Conservation (phyloP, 2,888 invertebrate species). For the Steinernema scapterisci region DNA sequence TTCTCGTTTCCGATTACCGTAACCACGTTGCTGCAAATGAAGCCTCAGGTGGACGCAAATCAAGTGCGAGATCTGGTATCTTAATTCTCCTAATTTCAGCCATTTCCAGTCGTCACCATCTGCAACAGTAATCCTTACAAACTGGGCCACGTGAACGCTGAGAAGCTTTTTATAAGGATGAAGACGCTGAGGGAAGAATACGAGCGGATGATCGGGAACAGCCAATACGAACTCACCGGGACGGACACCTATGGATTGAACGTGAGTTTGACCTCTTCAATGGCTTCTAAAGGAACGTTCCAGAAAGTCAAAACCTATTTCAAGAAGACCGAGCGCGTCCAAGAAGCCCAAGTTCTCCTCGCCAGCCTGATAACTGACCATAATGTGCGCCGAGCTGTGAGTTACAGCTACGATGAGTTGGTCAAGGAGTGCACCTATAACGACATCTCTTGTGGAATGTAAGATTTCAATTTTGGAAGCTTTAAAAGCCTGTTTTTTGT, state of each 20-base stretch:
- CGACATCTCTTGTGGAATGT: slow-evolving; percentile 27
- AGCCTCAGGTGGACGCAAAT: slow-evolving; percentile 18
- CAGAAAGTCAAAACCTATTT: slow-evolving; percentile 28
- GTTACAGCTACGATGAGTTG: slow-evolving; percentile 36
- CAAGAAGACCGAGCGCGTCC: slow-evolving; percentile 23
- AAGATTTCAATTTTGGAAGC: not conserved
- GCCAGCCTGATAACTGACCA: slow-evolving; percentile 29
- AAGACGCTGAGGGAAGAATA: not conserved
- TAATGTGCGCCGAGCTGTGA: not conserved
- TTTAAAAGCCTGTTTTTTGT: not conserved
- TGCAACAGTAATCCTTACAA: slow-evolving; percentile 42
- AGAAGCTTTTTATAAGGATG: not conserved
- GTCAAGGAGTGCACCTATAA: slow-evolving; percentile 37
- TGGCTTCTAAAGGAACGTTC: not conserved
- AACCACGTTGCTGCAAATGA: slow-evolving; percentile 1
- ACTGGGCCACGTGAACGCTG: not conserved
- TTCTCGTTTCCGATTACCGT: slow-evolving; percentile 30
- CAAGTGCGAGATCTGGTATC: too few relatives aligned
- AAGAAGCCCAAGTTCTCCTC: slow-evolving; percentile 30
- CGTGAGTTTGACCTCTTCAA: not conserved
- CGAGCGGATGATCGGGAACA: not conserved
- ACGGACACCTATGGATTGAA: not conserved
- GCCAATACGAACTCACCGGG: not conserved
- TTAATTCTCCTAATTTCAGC: slow-evolving; percentile 21
- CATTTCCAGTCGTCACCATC: slow-evolving; percentile 39